These are phyloP conservation scores for Nestor notabilis DNA, from an alignment of 2,113 vertebrate genomes.

Conservation along the genomic window DNA sequence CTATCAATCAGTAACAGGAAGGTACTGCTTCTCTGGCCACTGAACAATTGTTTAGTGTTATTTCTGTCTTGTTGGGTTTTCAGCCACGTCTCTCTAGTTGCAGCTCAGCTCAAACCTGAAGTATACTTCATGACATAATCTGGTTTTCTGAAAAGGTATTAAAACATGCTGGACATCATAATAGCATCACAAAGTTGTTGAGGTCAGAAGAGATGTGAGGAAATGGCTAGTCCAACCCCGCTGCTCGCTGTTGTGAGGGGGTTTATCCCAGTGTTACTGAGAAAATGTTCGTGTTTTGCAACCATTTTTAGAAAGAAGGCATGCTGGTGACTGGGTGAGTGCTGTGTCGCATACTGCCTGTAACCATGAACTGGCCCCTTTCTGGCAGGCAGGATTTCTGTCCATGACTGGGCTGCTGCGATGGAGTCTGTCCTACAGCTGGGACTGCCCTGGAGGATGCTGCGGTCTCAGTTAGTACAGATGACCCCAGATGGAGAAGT, in stretches of 20 bases:
- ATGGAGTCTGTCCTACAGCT: constrained; percentile 86
- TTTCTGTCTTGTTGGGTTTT: not conserved
- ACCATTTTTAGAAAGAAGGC: not conserved
- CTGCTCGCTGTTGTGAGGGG: not conserved
- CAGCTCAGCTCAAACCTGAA: not conserved
- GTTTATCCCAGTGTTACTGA: not conserved
- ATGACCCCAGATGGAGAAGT: constrained; percentile 77
- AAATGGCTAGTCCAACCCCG: not conserved
- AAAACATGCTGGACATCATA: not conserved
- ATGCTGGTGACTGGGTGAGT: not conserved
- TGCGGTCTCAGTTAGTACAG: constrained; percentile 79
- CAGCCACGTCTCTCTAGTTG: not conserved
- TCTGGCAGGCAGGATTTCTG: constrained; percentile 82
- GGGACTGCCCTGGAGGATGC: constrained; percentile 91
- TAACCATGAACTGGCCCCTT: not conserved
- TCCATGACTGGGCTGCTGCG: constrained; percentile 85
- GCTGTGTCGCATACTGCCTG: fast-evolving
- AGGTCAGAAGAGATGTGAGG: not conserved
- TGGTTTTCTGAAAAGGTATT: not conserved
- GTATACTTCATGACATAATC: not conserved
- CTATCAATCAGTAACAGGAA: not conserved
- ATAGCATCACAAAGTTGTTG: not conserved
- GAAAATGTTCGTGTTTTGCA: not conserved
- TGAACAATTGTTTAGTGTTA: not conserved
- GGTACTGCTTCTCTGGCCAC: not conserved